These are phyloP conservation scores for Torymus aiolomorphi DNA, from an alignment of 2,888 invertebrate species.

Conservation along the genomic window DNA sequence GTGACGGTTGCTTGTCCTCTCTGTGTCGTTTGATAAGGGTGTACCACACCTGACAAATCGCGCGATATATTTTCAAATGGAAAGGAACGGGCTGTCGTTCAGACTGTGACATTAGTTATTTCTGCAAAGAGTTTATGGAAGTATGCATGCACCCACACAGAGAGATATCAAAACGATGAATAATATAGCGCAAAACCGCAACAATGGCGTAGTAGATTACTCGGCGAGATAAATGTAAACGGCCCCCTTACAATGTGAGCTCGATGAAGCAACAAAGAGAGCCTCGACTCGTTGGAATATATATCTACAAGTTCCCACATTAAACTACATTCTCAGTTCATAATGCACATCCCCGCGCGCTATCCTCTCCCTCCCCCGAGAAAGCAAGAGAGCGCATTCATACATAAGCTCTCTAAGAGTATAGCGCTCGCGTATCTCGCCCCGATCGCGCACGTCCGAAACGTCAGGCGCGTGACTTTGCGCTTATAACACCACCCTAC, in stretches of 20 bases:
- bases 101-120: too few relatives aligned
- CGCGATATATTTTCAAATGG: too few relatives aligned
- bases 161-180: too few relatives aligned
- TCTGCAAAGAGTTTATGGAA: too few relatives aligned
- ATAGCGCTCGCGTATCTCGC: constrained; percentile 25
- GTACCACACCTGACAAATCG: too few relatives aligned
- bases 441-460: constrained; percentile 68
- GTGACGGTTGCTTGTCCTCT: too few relatives aligned
- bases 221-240: constrained; percentile 13
- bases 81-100: too few relatives aligned
- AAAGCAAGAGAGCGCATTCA: constrained; percentile 16
- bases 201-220: constrained; percentile 26
- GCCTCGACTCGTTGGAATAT: too few relatives aligned
- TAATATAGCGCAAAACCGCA: too few relatives aligned
- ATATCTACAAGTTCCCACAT: constrained; percentile 38
- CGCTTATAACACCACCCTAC: constrained; percentile 44
- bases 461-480: constrained; percentile 70
- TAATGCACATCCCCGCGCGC: constrained; percentile 31
- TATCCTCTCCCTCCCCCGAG: not conserved
- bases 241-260: not conserved
- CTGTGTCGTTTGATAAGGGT: too few relatives aligned
- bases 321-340: constrained; percentile 44
- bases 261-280: constrained; percentile 25
- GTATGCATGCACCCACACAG: too few relatives aligned
- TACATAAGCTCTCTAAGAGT: not conserved